These are phyloP conservation scores for Temnothorax curvispinosus DNA, from an alignment of 1,140 invertebrate genomes.

Conservation along the genomic window DNA sequence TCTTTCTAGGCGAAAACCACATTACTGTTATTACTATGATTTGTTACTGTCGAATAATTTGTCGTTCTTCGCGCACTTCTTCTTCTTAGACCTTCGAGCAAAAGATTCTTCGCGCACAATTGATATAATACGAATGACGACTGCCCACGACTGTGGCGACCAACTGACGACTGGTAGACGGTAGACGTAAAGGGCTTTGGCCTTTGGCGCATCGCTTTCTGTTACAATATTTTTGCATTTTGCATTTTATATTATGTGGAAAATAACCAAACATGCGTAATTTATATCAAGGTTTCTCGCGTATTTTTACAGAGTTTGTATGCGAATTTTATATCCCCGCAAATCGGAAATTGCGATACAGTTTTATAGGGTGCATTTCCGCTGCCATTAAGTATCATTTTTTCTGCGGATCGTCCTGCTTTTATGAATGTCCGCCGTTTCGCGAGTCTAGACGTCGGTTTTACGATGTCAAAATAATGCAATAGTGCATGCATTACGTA, in stretches of 20 bases:
- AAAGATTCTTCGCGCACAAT: too few species aligned
- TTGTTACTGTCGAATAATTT: too few species aligned
- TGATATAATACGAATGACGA: too few species aligned
- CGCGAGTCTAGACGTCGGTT: constrained; percentile 27
- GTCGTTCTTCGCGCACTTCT: too few species aligned
- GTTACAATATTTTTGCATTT: not conserved
- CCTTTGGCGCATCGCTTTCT: not conserved
- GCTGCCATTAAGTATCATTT: not conserved
- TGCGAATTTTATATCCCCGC: not conserved
- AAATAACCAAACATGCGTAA: not conserved
- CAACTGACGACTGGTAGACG: too few species aligned
- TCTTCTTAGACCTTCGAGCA: too few species aligned
- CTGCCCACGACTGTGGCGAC: too few species aligned
- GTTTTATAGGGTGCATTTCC: not conserved
- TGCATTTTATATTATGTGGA: not conserved
- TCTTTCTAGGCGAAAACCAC: too few species aligned
- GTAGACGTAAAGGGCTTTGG: too few species aligned
- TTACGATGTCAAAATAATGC: constrained; percentile 52
- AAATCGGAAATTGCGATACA: not conserved
- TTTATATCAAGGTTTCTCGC: not conserved
- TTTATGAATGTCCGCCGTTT: constrained; percentile 30
- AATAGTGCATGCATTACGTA: not conserved
- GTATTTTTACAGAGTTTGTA: not conserved
- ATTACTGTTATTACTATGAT: too few species aligned
- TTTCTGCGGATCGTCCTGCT: constrained; percentile 16